Conservation (phyloP, 2,888 invertebrate species). For the Andrena bucephala region DNA sequence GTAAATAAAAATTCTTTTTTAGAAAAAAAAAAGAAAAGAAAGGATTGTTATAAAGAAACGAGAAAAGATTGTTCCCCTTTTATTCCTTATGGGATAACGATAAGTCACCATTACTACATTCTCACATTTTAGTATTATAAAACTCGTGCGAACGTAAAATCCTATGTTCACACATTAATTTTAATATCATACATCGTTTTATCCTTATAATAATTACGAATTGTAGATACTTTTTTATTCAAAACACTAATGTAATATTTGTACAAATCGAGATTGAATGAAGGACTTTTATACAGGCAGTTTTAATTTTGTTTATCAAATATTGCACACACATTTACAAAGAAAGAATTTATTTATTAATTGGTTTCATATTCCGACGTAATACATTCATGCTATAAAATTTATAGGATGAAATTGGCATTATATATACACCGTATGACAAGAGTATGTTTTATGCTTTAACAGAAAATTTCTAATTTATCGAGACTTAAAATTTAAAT, state of each 20-base stretch:
- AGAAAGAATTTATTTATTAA: not conserved
- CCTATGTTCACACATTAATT: not conserved
- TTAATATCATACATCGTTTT: not conserved
- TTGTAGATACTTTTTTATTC: constrained; percentile 10
- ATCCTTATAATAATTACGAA: not conserved
- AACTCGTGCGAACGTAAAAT: constrained; percentile 4
- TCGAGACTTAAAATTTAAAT: too few species aligned
- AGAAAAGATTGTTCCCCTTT: constrained; percentile 24
- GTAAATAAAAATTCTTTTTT: constrained; percentile 70
- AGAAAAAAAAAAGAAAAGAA: constrained; percentile 46
- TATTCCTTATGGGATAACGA: constrained; percentile 37
- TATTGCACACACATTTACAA: not conserved
- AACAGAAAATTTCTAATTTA: not conserved
- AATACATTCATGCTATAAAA: constrained; percentile 3
- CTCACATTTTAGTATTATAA: constrained; percentile 60
- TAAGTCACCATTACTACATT: constrained; percentile 13
- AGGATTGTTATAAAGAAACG: constrained; percentile 38
- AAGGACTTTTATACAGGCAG: not conserved
- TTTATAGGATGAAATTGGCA: not conserved
- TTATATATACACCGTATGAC: not conserved
- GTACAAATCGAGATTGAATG: not conserved
- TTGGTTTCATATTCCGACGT: not conserved
- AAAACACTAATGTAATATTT: not conserved
- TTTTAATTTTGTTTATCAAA: constrained; percentile 15
- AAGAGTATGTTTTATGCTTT: constrained; percentile 4